These are phyloP conservation scores for Rhaphigaster nebulosa DNA, from an alignment of 2,888 invertebrate species.

Conservation along the genomic window DNA sequence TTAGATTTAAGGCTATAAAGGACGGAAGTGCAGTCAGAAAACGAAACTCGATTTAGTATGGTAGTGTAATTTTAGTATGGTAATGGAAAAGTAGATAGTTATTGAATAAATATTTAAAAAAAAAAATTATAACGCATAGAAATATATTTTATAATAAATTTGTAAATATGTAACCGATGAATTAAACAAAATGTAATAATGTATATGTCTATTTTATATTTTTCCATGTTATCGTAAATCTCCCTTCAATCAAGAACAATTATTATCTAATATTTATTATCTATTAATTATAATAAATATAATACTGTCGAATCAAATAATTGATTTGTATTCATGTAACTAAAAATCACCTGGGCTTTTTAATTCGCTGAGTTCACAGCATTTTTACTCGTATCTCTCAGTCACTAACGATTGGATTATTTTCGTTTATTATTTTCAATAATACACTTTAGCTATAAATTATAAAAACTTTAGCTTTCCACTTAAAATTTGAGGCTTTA, in stretches of 20 bases:
- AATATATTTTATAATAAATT: conserved; percentile 27
- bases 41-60: neutral
- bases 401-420: too few species aligned
- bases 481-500: too few species aligned
- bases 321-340: too few species aligned
- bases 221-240: neutral
- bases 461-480: too few species aligned
- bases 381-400: too few species aligned
- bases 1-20: neutral
- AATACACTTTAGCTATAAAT: too few species aligned
- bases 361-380: too few species aligned
- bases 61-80: neutral
- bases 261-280: too few species aligned
- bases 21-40: neutral
- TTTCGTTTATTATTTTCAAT: too few species aligned
- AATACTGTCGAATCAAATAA: too few species aligned
- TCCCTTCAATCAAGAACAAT: neutral
- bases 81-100: neutral
- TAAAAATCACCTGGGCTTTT: too few species aligned
- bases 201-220: neutral
- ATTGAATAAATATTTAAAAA: neutral
- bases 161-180: neutral
- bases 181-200: neutral
- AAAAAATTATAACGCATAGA: neutral
- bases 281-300: too few species aligned